Base-by-base conservation (phyloP, 1,140 invertebrate species). In the Lineus longissimus region DNA sequence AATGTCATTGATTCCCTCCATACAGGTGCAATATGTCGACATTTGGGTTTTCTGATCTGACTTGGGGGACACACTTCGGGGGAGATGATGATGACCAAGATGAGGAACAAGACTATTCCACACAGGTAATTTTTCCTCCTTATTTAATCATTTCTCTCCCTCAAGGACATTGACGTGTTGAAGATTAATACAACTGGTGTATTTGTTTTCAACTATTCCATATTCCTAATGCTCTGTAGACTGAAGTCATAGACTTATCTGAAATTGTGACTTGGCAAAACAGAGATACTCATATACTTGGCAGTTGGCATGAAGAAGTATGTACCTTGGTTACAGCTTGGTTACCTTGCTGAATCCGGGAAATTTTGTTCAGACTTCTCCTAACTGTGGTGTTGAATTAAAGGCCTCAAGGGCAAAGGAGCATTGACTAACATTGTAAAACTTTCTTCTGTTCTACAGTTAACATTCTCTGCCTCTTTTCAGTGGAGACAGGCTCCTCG, bases 401-500 rank as follows among this genome's bases (percentile, higher is more conserved):
- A 43, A 43, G 11, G 11, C 40, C 11, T 19, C 40, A 11, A 43
- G 11, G 11, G 19, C 19, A 43, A 43, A 43, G 40, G 11, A 43
- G 40, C 40, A 19, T 43, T 43, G 19, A 13, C 19, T 11, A 43
- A 43, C 19, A 13, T 13, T 11, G 23, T 25, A 33, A 7, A 57
- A 33, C 4, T n/a, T 54, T 19, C n/a, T 54, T 4, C n/a, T 6
- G n/a, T 22, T n/a, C 25, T n/a, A 4, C 6, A 27, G 6, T 33
- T 27, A 29, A 29, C 11, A 7, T 27, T 47, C 7, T 15, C 51
- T 23, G 59, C 9, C 25, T 7, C 33, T 40, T n/a, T 29, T 59
- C 59, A 64, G 62, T 55, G 43, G 55, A 41, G 59, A 15, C 27
- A 15, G 19, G 60, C 51, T 51, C 36, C 43, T 22, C 27, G 74